Evolutionary conservation across 2,113 vertebrate species (phyloP).

Genomic region (Nansenia antarctica): DNA sequence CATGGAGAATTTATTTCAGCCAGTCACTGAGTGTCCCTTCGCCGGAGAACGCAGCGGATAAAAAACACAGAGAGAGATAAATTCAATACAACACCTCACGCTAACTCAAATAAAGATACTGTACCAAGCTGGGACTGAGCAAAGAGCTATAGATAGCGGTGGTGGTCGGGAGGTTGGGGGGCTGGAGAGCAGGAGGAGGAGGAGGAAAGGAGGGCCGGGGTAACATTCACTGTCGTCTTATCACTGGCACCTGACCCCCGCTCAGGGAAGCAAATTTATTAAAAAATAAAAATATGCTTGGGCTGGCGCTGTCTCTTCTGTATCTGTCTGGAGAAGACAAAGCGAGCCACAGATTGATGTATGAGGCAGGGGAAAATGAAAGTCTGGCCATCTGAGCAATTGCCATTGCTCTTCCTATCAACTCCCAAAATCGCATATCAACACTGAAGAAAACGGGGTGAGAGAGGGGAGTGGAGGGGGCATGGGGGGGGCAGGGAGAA

Average conservation of each 20-base stretch:
- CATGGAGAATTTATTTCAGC: slow-evolving; percentile 29
- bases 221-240: slow-evolving; percentile 39
- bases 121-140: not conserved
- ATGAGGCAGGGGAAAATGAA: slow-evolving; percentile 59
- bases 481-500: not conserved
- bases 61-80: slow-evolving; percentile 17
- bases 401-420: slow-evolving; percentile 61
- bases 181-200: not conserved
- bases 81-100: slow-evolving; percentile 25
- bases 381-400: slow-evolving; percentile 61
- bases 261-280: slow-evolving; percentile 53
- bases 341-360: slow-evolving; percentile 58
- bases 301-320: slow-evolving; percentile 52
- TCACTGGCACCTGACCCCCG: slow-evolving; percentile 38
- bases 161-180: not conserved
- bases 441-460: slow-evolving; percentile 38
- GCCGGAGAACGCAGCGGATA: slow-evolving; percentile 1
- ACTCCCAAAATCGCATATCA: slow-evolving; percentile 63
- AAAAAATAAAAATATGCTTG: slow-evolving; percentile 53
- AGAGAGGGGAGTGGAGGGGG: slow-evolving; percentile 9
- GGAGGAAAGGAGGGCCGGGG: slow-evolving; percentile 7
- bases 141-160: not conserved
- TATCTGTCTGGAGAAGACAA: slow-evolving; percentile 58
- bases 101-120: slow-evolving; percentile 4
- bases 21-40: slow-evolving; percentile 17